A percentile compares a stretch with the other conserved stretches of the same genome.
Evolutionary conservation across 2,113 vertebrate species (phyloP).

Genomic region (Dunckerocampus dactyliophorus): DNA sequence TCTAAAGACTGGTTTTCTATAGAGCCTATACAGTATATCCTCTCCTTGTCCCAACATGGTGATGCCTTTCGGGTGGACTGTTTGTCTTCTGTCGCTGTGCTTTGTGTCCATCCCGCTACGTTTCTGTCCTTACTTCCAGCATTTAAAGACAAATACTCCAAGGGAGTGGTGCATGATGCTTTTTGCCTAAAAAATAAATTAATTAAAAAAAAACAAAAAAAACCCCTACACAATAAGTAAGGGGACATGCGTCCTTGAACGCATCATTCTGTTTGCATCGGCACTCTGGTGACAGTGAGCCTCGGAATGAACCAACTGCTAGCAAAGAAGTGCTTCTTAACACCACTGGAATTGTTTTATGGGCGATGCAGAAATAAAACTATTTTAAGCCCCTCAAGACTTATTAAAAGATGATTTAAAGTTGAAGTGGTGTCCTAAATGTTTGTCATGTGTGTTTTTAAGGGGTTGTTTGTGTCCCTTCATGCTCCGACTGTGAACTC

Average conservation of each 20-base stretch:
- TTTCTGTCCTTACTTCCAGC: no score
- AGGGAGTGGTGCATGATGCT: not conserved
- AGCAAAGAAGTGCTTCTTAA: constrained; percentile 36
- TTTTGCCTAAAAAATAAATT: no score
- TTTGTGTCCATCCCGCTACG: not conserved
- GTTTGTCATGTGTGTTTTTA: not conserved
- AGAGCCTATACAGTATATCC: constrained; percentile 55
- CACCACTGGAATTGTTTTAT: constrained; percentile 19
- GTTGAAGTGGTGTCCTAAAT: not conserved
- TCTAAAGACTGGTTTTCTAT: constrained; percentile 14
- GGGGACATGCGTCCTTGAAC: constrained; percentile 5
- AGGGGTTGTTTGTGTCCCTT: constrained; percentile 14
- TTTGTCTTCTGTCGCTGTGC: not conserved
- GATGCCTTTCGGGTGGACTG: constrained; percentile 25
- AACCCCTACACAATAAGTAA: constrained; percentile 1
- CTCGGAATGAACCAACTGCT: constrained; percentile 28
- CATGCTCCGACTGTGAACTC: constrained; percentile 61
- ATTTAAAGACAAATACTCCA: not conserved
- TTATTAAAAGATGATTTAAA: no score
- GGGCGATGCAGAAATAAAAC: no score
- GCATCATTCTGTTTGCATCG: constrained; percentile 20
- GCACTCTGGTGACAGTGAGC: constrained; percentile 23
- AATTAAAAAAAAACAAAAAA: no score
- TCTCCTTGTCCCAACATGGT: constrained; percentile 18
- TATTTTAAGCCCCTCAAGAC: no score